Conservation (phyloP, 2,113 vertebrate species). For the Nothoprocta perdicaria region DNA sequence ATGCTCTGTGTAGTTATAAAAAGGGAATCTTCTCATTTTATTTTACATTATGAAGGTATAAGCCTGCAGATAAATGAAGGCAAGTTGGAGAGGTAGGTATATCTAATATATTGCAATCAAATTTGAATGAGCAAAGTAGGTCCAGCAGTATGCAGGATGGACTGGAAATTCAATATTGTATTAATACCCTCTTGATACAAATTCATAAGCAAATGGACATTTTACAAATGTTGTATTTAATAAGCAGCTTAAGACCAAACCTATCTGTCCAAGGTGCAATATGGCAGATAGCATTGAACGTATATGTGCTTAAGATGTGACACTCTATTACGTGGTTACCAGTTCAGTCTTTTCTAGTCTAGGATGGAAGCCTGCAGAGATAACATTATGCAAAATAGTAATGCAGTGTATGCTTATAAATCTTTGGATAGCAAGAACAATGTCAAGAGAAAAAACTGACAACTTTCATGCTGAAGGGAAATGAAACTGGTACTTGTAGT, state of each 20-base stretch:
- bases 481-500: background rate
- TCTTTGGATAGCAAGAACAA: background rate
- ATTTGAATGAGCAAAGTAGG: background rate
- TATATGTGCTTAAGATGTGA: accelerated
- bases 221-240: background rate
- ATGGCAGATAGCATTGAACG: accelerated
- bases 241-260: background rate
- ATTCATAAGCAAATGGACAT: background rate
- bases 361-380: background rate
- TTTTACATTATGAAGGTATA: background rate
- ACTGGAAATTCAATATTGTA: background rate
- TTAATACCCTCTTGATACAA: background rate
- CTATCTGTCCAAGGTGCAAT: background rate
- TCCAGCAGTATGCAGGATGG: accelerated
- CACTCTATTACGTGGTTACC: accelerated
- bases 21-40: background rate
- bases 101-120: background rate
- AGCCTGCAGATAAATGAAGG: background rate
- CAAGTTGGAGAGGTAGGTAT: background rate
- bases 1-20: background rate
- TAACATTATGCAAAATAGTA: accelerated
- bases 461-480: background rate
- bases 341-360: background rate
- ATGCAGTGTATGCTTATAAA: background rate
- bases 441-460: background rate